These are phyloP conservation scores for Lochmaea capreae DNA, from an alignment of 2,888 invertebrate species.

Conservation along the genomic window DNA sequence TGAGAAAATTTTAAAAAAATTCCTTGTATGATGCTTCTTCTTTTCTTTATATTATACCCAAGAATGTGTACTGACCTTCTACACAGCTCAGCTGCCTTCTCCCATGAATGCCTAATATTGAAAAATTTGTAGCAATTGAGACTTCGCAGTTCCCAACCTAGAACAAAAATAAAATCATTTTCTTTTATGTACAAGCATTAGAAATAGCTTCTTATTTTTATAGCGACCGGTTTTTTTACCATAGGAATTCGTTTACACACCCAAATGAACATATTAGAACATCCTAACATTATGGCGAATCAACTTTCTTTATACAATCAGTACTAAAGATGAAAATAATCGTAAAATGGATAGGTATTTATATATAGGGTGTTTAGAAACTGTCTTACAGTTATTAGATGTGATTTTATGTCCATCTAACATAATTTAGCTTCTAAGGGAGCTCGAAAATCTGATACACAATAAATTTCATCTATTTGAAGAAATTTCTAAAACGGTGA, in stretches of 20 bases:
- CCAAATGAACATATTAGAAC: slow-evolving; percentile 17
- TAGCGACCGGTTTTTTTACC: slow-evolving; percentile 22
- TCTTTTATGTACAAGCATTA: no score
- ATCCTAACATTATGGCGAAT: background rate
- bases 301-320: background rate
- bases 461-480: no score
- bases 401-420: no score
- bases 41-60: background rate
- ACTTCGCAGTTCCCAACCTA: slow-evolving; percentile 94
- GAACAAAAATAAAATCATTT: slow-evolving; percentile 59
- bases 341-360: background rate
- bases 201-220: slow-evolving; percentile 1
- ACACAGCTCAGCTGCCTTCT: slow-evolving; percentile 94
- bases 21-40: background rate
- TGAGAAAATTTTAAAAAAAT: slow-evolving; percentile 8
- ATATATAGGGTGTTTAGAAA: background rate
- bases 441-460: no score
- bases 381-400: no score
- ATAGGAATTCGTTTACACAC: slow-evolving; percentile 20
- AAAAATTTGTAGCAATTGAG: slow-evolving; percentile 96
- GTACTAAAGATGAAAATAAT: no score
- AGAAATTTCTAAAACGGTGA: no score
- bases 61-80: slow-evolving; percentile 75
- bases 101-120: slow-evolving; percentile 95
- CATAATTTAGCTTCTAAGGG: no score